Conservation (phyloP, 2,888 invertebrate genomes). For the Barypeithes pellucidus region DNA sequence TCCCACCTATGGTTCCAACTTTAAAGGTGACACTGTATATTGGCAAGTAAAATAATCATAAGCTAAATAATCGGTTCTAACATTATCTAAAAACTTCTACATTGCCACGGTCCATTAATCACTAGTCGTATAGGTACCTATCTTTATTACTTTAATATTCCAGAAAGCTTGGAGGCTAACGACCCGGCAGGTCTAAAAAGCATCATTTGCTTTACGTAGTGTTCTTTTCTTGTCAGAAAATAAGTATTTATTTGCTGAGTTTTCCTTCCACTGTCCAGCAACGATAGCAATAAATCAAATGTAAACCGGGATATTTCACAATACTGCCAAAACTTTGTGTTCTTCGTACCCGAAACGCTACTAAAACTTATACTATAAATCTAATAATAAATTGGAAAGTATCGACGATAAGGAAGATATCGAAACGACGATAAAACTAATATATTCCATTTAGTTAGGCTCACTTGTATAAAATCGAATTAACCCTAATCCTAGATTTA, state of each 20-base stretch:
- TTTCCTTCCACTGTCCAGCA: background rate
- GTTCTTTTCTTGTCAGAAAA: slow-evolving; percentile 3
- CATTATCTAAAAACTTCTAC: too few species aligned
- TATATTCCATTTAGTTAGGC: background rate
- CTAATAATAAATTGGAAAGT: slow-evolving; percentile 14
- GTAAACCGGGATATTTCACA: slow-evolving; percentile 3
- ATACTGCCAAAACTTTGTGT: slow-evolving; percentile 18
- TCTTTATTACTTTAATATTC: background rate
- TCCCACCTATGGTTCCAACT: too few species aligned
- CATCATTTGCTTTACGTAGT: background rate
- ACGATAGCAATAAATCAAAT: slow-evolving; percentile 7
- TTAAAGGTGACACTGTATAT: too few species aligned
- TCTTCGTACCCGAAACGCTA: background rate
- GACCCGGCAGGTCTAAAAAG: background rate
- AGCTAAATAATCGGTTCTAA: too few species aligned
- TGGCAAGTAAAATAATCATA: too few species aligned
- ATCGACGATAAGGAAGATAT: background rate
- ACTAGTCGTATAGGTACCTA: too few species aligned
- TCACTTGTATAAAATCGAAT: too few species aligned
- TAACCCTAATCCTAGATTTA: too few species aligned
- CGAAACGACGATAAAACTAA: background rate
- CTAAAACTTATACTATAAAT: slow-evolving; percentile 11
- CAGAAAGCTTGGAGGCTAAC: background rate
- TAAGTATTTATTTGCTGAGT: slow-evolving; percentile 1
- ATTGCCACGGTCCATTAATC: too few species aligned